A percentile compares a stretch with the other conserved stretches of the same genome.
Conservation (phyloP, 2,113 vertebrate genomes). For the Campylomormyrus numenius region DNA sequence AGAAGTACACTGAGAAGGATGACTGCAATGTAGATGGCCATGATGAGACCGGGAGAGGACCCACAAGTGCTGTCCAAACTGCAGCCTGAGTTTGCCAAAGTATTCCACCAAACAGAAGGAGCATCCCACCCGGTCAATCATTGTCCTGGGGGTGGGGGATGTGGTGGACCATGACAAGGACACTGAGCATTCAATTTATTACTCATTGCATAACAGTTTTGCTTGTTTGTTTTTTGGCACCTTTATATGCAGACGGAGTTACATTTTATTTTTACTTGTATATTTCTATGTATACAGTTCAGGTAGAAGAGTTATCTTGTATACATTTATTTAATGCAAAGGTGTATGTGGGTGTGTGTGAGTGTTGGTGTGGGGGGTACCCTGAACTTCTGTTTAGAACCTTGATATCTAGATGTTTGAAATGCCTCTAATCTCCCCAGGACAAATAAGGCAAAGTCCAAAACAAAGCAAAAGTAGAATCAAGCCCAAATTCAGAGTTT, state of each 20-base stretch:
- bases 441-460: slow-evolving; percentile 16
- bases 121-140: background rate
- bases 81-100: background rate
- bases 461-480: background rate
- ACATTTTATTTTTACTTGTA: background rate
- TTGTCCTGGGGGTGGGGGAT: background rate
- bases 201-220: background rate
- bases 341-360: background rate
- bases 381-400: background rate
- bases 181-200: background rate
- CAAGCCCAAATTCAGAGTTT: background rate
- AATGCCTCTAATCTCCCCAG: background rate
- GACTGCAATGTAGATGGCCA: slow-evolving; percentile 34
- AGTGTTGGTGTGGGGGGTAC: background rate
- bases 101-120: background rate
- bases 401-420: background rate
- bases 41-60: slow-evolving; percentile 29
- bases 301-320: background rate
- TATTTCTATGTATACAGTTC: background rate
- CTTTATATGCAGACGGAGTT: background rate
- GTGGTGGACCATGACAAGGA: background rate
- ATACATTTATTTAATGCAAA: background rate
- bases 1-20: slow-evolving; percentile 21
- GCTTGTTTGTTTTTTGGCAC: background rate
- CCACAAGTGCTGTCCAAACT: background rate